Conservation (phyloP, 1,140 invertebrate genomes). For the Adoxophyes honmai region DNA sequence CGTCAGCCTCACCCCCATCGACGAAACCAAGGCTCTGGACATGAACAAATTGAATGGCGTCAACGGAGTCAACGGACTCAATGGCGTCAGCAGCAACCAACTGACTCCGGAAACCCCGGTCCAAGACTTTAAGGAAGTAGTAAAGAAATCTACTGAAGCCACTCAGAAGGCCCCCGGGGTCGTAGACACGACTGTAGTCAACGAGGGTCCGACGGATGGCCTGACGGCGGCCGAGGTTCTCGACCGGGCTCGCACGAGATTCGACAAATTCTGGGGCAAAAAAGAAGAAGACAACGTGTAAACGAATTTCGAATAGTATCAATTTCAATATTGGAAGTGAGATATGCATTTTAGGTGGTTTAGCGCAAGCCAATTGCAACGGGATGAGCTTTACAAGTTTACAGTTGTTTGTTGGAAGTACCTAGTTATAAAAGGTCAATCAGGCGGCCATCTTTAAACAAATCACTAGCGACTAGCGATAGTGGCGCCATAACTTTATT, state of each 20-base stretch:
- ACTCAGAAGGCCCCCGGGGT: slow-evolving; percentile 69
- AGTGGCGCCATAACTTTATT: too few species aligned
- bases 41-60: slow-evolving; percentile 68
- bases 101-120: slow-evolving; percentile 62
- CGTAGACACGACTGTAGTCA: slow-evolving; percentile 70
- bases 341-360: neutral
- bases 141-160: slow-evolving; percentile 70
- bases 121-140: slow-evolving; percentile 55
- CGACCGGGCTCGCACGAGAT: slow-evolving; percentile 88
- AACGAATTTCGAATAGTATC: slow-evolving; percentile 21
- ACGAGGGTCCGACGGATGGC: slow-evolving; percentile 48
- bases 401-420: too few species aligned
- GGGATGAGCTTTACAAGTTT: too few species aligned
- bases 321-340: slow-evolving; percentile 21
- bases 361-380: too few species aligned
- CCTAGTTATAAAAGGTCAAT: too few species aligned
- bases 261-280: slow-evolving; percentile 91
- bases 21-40: slow-evolving; percentile 71
- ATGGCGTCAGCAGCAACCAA: slow-evolving; percentile 62
- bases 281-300: slow-evolving; percentile 75
- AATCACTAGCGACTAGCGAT: too few species aligned
- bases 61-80: slow-evolving; percentile 39
- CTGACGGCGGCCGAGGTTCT: slow-evolving; percentile 85
- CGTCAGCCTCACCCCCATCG: slow-evolving; percentile 71
- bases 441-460: too few species aligned